Base-by-base conservation (phyloP, 1,140 invertebrate genomes). In the Macrocentrus cingulum region DNA sequence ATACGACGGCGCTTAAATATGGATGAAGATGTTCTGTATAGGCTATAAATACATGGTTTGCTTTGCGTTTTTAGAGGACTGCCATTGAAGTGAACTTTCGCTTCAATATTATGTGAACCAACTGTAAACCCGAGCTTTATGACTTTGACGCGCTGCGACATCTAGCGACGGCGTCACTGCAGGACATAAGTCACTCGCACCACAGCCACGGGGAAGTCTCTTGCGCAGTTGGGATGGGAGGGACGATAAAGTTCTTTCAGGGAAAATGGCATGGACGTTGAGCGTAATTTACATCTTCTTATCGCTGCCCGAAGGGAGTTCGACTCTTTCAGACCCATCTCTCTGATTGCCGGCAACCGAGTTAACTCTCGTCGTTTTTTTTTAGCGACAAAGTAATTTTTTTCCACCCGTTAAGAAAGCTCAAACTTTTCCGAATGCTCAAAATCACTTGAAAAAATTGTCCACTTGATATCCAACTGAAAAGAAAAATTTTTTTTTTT, bases 1-100 rank as follows among this genome's bases (percentile, higher is more conserved):
- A 72, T 69, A 62, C 32, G 65, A 66, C 64, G 58, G 61, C 60
- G 54, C 60, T 68, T 68, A 70, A 70, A 70, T 67, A 70, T 72
- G 68, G 64, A 72, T 70, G 66, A 70, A 72, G 70, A 72, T 68
- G 66, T 72, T 69, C 59, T 65, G 64, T 61, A n/a, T n/a, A 64
- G 65, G 60, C 63, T 63, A 65, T 68, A 70, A 69, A 70, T 68
- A 70, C 66, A 15, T 34, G 6, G 29, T 11, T 6, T 34, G 11
- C 6, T 7, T 7, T n/a, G n/a, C n/a, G n/a, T n/a, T n/a, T n/a
- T n/a, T n/a, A n/a, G n/a, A n/a, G n/a, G n/a, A n/a, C n/a, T n/a
- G n/a, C n/a, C n/a, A n/a, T n/a, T n/a, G n/a, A n/a, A n/a, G n/a
- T n/a, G n/a, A n/a, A n/a, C n/a, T n/a, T n/a, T n/a, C n/a, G n/a